Evolutionary conservation across 2,797 vertebrate genomes (phyloP).

Genomic region (Florisuga fusca): DNA sequence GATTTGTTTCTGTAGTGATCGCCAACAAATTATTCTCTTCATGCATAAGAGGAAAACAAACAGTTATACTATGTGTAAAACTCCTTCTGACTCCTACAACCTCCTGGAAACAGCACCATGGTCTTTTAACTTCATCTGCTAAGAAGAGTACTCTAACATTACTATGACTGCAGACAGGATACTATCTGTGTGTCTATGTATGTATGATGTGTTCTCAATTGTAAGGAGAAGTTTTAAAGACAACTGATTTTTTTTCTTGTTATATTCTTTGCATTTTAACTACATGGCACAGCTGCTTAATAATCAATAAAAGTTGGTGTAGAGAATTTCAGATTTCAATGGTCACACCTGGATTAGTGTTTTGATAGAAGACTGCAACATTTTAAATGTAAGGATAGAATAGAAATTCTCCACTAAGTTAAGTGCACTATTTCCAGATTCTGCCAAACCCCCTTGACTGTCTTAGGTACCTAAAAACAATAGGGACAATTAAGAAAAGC

Average conservation of each 20-base stretch:
- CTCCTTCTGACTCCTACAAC: not conserved
- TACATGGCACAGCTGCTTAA: constrained; percentile 8
- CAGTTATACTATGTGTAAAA: not conserved
- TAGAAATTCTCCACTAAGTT: not conserved
- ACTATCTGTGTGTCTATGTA: not conserved
- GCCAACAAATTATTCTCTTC: not conserved
- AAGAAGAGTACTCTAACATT: not conserved
- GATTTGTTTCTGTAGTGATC: not conserved
- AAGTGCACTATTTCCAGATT: not conserved
- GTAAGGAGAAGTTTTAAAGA: constrained; percentile 10
- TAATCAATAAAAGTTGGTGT: not conserved
- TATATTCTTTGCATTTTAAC: not conserved
- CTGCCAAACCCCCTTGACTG: not conserved
- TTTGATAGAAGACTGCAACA: not conserved
- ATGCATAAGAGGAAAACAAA: not conserved
- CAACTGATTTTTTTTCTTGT: not conserved
- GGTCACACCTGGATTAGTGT: constrained; percentile 36
- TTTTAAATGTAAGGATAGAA: constrained; percentile 2
- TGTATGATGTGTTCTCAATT: not conserved
- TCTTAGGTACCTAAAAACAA: not conserved
- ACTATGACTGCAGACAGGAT: not conserved
- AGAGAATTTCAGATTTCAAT: constrained; percentile 1
- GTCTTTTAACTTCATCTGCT: not conserved
- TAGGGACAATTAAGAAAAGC: constrained; percentile 18
- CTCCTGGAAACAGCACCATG: not conserved